Base-by-base conservation (phyloP, 2,888 invertebrate species). In the Eilema griseolum region DNA sequence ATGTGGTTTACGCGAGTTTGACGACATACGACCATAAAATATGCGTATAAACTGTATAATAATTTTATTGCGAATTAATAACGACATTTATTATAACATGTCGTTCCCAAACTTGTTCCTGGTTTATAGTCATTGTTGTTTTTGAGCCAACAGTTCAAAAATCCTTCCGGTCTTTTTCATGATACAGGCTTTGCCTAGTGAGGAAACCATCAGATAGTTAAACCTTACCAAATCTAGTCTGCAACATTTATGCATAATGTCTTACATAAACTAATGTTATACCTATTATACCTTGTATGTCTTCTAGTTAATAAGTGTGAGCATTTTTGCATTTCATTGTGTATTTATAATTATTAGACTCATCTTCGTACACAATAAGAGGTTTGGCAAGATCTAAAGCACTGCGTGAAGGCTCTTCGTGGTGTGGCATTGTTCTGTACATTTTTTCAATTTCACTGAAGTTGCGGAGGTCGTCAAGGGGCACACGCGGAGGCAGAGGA, bases 371-470 rank as follows among this genome's bases (percentile, higher is more conserved):
- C 63, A 81, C 77, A 64, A 82, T 78, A 10, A 88, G 85, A 65
- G 89, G 86, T 79, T 92, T 93, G 64, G 85, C 92, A 72, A 94
- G 90, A 83, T 94, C 91, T 76, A 95, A 80, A 23, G 89, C 91
- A 78, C 85, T 90, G 57, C 92, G 91, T 24, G 87, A 80, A n/a
- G 84, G 83, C 33, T 93, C 92, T 59, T 92, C 90, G 0, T 88
- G 89, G 16, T 89, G 89, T 69, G 95, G 93, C 79, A 93, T 88
- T 72, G 93, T 94, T 87, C 95, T 92, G 77, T 95, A 95, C 92
- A 95, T 91, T 87, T 94, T 95, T 84, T 95, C 95, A 77, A 95
- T 95, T 91, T 95, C 95, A 91, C 93, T 94, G 89, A 95, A 95
- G 84, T 95, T 95, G 73, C 93, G 94, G 77, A 95, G 90, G 74